These are phyloP conservation scores for Chloroceryle amazona DNA, from an alignment of 2,797 vertebrate species.

Conservation along the genomic window DNA sequence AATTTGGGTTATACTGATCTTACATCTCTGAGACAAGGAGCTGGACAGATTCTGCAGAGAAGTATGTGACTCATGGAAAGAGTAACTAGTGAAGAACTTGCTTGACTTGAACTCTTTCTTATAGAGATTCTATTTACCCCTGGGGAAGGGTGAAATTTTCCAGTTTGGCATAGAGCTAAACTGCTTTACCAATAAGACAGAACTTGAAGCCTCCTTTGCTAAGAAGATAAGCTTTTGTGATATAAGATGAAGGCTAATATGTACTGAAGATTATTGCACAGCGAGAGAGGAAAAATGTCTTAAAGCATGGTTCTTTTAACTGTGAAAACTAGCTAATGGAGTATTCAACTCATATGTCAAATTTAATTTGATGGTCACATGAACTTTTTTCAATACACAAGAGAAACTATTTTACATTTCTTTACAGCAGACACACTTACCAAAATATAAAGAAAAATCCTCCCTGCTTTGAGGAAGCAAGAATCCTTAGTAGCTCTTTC, in stretches of 20 bases:
- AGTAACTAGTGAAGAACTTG: slow-evolving; percentile 53
- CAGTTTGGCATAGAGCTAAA: slow-evolving; percentile 58
- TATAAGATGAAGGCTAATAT: not conserved
- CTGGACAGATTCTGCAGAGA: slow-evolving; percentile 25
- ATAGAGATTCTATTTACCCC: slow-evolving; percentile 55
- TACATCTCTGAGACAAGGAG: slow-evolving; percentile 1
- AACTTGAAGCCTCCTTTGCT: slow-evolving; percentile 6
- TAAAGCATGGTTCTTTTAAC: not conserved
- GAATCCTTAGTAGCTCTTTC: not conserved
- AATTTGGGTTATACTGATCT: not conserved
- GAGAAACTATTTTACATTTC: not conserved
- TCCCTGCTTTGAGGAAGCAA: not conserved
- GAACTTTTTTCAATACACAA: not conserved
- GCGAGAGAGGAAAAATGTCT: not conserved
- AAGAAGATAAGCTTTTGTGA: slow-evolving; percentile 53
- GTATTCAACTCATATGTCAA: not conserved
- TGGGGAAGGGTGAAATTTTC: slow-evolving; percentile 51
- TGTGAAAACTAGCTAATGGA: not conserved
- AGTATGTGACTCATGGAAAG: slow-evolving; percentile 65
- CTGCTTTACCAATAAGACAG: slow-evolving; percentile 55
- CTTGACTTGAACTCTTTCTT: slow-evolving; percentile 45
- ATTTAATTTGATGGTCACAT: not conserved
- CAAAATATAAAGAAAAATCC: not conserved
- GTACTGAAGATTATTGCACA: not conserved
- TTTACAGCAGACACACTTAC: not conserved